phyloP scores from a whole-genome alignment of 1,140 invertebrate genomes.

The Tribolium madens region DNA sequence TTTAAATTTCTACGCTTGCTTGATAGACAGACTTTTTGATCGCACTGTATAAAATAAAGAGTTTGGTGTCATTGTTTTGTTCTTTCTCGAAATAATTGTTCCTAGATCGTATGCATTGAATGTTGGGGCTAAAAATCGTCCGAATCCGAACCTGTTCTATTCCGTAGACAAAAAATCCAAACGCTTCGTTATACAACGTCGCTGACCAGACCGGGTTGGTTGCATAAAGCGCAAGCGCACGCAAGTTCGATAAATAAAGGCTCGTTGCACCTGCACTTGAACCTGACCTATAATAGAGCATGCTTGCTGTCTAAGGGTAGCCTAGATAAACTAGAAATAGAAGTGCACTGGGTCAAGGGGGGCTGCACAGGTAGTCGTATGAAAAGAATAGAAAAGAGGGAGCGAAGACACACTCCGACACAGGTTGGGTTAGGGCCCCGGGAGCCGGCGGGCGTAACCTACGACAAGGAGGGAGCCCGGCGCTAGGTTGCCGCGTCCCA shows the following conservation, averaged over 20 bases:
- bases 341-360: conserved; percentile 50
- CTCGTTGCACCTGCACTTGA: conserved; percentile 64
- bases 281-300: conserved; percentile 63
- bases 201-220: conserved; percentile 35
- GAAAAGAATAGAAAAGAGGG: conserved; percentile 9
- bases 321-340: conserved; percentile 57
- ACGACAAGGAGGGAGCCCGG: conserved; percentile 53
- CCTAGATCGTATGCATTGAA: no score
- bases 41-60: not conserved
- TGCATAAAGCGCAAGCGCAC: conserved; percentile 51
- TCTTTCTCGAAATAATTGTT: no score
- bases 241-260: conserved; percentile 53
- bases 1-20: no score
- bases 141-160: conserved; percentile 14
- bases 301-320: conserved; percentile 55
- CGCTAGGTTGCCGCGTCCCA: conserved; percentile 54
- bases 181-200: conserved; percentile 23
- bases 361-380: conserved; percentile 14
- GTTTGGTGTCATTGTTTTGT: not conserved
- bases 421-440: conserved; percentile 51
- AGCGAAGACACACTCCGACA: not conserved
- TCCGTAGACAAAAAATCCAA: conserved; percentile 17
- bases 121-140: not conserved
- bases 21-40: no score
- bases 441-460: conserved; percentile 58